Conservation (phyloP, 2,113 vertebrate species). For the Equus przewalskii region DNA sequence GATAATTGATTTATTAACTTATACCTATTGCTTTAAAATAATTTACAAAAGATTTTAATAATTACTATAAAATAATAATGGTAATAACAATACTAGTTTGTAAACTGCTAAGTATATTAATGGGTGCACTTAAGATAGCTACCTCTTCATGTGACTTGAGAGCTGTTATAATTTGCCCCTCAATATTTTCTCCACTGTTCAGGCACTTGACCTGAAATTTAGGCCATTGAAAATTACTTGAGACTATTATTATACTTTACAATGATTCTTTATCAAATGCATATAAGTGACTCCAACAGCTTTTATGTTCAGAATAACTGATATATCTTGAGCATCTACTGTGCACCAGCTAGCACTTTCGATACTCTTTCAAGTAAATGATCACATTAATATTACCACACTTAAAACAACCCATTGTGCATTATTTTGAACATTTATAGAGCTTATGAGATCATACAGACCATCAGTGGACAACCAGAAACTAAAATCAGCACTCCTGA, state of each 20-base stretch:
- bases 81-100: neutral
- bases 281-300: fast-evolving
- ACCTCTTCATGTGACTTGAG: neutral
- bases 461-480: neutral
- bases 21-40: neutral
- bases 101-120: neutral
- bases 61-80: neutral
- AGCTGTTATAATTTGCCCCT: fast-evolving
- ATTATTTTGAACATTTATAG: neutral
- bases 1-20: neutral
- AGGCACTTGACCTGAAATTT: neutral
- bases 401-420: neutral
- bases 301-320: neutral
- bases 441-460: neutral
- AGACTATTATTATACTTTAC: neutral
- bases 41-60: neutral
- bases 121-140: neutral
- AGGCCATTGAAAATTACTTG: neutral
- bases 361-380: neutral
- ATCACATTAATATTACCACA: neutral
- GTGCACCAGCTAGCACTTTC: neutral
- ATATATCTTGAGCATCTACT: neutral
- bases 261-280: neutral
- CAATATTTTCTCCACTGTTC: neutral
- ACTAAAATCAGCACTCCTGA: neutral